phyloP scores from a whole-genome alignment of 2,888 invertebrate genomes.

The Lordiphosa fenestrarum region DNA sequence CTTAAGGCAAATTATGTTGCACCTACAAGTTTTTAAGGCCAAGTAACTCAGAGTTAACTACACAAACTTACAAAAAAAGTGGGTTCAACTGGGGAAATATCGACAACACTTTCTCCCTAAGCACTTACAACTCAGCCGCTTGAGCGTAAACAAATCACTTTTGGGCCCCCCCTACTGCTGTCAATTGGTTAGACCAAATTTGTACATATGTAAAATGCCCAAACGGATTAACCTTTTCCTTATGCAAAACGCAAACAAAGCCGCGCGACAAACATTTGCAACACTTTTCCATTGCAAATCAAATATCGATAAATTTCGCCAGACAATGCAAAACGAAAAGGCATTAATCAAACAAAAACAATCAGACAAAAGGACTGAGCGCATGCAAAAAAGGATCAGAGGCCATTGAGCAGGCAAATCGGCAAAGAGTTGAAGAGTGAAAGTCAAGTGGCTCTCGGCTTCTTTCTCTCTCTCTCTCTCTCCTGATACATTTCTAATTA shows the following conservation, averaged over 20 bases:
- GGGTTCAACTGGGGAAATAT: too few relatives aligned
- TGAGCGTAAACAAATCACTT: too few relatives aligned
- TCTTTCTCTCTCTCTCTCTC: slow-evolving; percentile 3
- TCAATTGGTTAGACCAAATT: background rate
- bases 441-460: slow-evolving; percentile 63
- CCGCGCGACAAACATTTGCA: slow-evolving; percentile 70
- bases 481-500: slow-evolving; percentile 55
- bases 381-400: slow-evolving; percentile 47
- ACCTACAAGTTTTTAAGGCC: too few relatives aligned
- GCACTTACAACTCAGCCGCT: too few relatives aligned
- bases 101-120: too few relatives aligned
- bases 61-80: too few relatives aligned
- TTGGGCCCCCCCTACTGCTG: background rate
- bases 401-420: slow-evolving; percentile 53
- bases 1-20: too few relatives aligned
- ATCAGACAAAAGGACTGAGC: slow-evolving; percentile 41
- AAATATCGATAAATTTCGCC: slow-evolving; percentile 68
- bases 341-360: slow-evolving; percentile 57
- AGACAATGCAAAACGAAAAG: slow-evolving; percentile 54
- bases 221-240: slow-evolving; percentile 18
- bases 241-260: slow-evolving; percentile 73
- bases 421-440: slow-evolving; percentile 49
- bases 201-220: too few relatives aligned
- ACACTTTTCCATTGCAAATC: slow-evolving; percentile 59
- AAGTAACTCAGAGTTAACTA: too few relatives aligned